These are phyloP conservation scores for Megaceryle maxima DNA, from an alignment of 2,113 vertebrate species.

Conservation along the genomic window DNA sequence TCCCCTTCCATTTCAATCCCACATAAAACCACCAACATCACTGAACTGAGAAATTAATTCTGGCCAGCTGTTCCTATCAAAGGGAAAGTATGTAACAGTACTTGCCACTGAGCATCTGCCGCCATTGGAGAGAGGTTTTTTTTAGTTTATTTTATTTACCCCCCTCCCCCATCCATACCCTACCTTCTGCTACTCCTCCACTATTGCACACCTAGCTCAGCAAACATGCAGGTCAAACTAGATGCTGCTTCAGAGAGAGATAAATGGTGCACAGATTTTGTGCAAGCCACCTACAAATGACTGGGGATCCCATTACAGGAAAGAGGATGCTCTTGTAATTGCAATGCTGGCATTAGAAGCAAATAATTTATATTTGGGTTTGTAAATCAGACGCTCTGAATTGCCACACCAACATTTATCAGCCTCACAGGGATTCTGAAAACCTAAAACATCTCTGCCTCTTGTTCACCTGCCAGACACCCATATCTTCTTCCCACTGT, in stretches of 20 bases:
- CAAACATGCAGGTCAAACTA: background rate
- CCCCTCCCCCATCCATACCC: background rate
- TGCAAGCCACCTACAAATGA: background rate
- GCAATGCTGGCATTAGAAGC: background rate
- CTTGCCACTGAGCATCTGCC: background rate
- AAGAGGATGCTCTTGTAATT: background rate
- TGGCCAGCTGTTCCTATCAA: background rate
- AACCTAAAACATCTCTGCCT: background rate
- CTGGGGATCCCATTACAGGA: background rate
- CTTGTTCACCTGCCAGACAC: background rate
- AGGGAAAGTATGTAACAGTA: background rate
- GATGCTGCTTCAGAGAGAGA: background rate
- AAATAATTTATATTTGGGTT: background rate
- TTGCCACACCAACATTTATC: background rate
- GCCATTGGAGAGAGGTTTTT: background rate
- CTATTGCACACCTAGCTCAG: background rate
- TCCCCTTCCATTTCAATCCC: background rate
- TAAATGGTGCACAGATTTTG: background rate
- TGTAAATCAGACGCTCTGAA: background rate
- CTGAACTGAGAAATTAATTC: background rate
- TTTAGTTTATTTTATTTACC: no score
- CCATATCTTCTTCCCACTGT: background rate
- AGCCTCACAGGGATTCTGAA: background rate
- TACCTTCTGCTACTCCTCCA: background rate
- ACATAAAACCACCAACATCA: background rate